Base-by-base conservation (phyloP, 1,140 invertebrate genomes). In the Apolygus lucorum region DNA sequence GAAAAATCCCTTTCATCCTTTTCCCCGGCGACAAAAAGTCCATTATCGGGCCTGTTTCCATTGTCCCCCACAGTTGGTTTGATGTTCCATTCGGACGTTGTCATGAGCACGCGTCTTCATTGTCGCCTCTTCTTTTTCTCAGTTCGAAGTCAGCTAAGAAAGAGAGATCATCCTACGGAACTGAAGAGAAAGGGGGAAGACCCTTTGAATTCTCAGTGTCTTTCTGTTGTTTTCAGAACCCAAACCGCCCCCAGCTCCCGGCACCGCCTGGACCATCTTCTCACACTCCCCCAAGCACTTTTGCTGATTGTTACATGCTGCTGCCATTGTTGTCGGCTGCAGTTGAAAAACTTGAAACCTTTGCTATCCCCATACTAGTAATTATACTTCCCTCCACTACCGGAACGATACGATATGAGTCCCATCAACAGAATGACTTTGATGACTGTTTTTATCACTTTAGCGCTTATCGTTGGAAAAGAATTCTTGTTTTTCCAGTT, bases 71-170 rank as follows among this genome's bases (percentile, higher is more conserved):
- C 26, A 17, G 22, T 27, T 22, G 22, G 62, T 63, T 63, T 27
- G 24, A 63, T 42, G 34, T 42, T 27, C 27, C 62, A 63, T 63
- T 63, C 62, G 62, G 62, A 63, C 62, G 22, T 25, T 63, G 62
- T 63, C 62, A 63, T 63, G 21, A 25, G 22, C 62, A 63, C 62
- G 62, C 62, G 62, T 63, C 62, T 63, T 63, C 62, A 63, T 63
- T 63, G 62, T 63, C 62, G 62, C 62, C 22, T 54, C 62, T 63
- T 27, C 27, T 63, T 63, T 63, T 62, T 42, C 34, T 42, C 34
- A 42, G 34, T 42, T 42, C 34, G 34, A 17, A 42, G 34, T 42
- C 62, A 22, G 62, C 22, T 17, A 14, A 63, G 27, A 62, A 62
- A 21, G 54, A 25, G 21, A 42, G 34, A 42, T 42, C 34, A 42